phyloP scores from a whole-genome alignment of 2,113 vertebrate species.

The Embiotoca jacksoni region DNA sequence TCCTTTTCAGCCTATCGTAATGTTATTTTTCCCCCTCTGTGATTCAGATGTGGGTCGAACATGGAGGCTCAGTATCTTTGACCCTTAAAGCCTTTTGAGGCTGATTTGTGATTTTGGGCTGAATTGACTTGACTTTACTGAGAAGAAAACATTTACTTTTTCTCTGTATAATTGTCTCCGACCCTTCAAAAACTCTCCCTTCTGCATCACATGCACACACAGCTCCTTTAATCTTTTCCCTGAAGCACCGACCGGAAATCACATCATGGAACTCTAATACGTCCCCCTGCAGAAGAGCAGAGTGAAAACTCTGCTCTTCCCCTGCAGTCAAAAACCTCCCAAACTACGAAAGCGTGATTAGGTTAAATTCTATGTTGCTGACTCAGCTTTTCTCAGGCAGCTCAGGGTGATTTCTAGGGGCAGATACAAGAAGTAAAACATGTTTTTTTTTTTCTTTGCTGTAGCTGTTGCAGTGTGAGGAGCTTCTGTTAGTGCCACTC shows the following conservation, averaged over 20 bases:
- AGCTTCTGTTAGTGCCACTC: too few relatives aligned
- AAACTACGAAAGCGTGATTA: neutral
- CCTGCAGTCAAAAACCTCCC: neutral
- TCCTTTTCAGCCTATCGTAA: too few relatives aligned
- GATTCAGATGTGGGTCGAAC: neutral
- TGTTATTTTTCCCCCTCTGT: neutral
- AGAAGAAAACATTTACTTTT: slow-evolving; percentile 7
- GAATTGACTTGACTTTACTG: neutral
- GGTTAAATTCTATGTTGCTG: slow-evolving; percentile 1
- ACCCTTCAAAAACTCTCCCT: slow-evolving; percentile 1
- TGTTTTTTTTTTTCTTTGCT: neutral
- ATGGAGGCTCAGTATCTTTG: neutral
- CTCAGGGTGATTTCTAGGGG: neutral
- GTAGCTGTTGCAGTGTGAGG: neutral
- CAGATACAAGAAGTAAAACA: neutral
- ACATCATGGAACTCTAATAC: slow-evolving; percentile 5
- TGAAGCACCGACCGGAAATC: neutral
- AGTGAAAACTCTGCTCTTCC: neutral
- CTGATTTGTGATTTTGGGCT: neutral
- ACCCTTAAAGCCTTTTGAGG: neutral
- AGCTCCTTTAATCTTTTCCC: neutral
- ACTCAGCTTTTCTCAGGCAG: slow-evolving; percentile 3
- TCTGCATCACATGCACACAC: slow-evolving; percentile 1
- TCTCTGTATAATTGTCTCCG: neutral
- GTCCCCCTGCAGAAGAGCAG: neutral